A percentile compares a stretch with the other conserved stretches of the same genome.
Evolutionary conservation across 2,113 vertebrate species (phyloP).

Genomic region (Albula glossodonta): DNA sequence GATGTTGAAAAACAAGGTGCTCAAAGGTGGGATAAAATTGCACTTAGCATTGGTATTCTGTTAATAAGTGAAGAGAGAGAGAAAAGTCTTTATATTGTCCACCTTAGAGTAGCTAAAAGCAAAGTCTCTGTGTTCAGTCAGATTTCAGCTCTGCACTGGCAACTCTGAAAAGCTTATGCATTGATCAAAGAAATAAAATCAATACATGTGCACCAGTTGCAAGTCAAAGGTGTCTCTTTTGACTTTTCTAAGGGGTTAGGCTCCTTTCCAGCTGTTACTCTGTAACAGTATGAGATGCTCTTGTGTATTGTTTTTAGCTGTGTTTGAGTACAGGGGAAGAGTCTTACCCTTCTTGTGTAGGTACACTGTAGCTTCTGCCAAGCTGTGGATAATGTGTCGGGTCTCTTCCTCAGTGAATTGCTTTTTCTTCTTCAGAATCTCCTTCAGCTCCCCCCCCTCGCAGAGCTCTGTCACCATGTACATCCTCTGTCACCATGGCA

Average conservation of each 20-base stretch:
- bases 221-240: too few relatives aligned
- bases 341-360: slow-evolving; percentile 79
- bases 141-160: neutral
- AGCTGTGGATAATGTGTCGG: slow-evolving; percentile 73
- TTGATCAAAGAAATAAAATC: neutral
- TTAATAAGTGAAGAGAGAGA: too few relatives aligned
- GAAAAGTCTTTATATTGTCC: neutral
- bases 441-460: slow-evolving; percentile 78
- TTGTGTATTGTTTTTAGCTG: neutral
- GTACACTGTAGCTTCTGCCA: slow-evolving; percentile 74
- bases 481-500: slow-evolving; percentile 68
- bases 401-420: slow-evolving; percentile 80
- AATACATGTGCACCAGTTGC: neutral
- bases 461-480: slow-evolving; percentile 84
- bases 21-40: neutral
- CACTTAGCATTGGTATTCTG: too few relatives aligned
- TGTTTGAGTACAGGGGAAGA: neutral
- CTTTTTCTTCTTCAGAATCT: slow-evolving; percentile 68
- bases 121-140: neutral
- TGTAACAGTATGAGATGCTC: neutral
- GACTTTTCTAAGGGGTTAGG: too few relatives aligned
- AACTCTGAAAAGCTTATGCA: too few relatives aligned
- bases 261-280: neutral
- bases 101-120: neutral
- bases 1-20: neutral